Evolutionary conservation across 2,888 invertebrate species (phyloP).

Genomic region (Sympetrum striolatum): DNA sequence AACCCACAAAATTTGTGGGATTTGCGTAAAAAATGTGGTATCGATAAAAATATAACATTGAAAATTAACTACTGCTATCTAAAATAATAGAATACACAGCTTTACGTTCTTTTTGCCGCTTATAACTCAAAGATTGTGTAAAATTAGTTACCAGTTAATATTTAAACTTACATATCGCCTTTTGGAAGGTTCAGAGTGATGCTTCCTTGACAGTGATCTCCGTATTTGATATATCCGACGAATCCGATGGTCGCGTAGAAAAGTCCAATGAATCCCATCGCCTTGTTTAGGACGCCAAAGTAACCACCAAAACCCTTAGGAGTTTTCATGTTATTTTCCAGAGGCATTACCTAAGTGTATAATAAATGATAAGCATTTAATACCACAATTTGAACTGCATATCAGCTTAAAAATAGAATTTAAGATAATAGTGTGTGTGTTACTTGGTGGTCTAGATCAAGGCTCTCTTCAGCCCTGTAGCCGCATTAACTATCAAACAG

Average conservation of each 20-base stretch:
- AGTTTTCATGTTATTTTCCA: constrained; percentile 89
- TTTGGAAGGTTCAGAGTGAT: constrained; percentile 83
- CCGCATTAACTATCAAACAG: too few relatives aligned
- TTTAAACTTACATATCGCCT: constrained; percentile 62
- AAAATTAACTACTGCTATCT: too few relatives aligned
- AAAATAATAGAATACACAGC: too few relatives aligned
- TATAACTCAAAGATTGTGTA: background rate
- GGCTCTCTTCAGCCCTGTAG: too few relatives aligned
- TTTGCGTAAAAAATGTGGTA: too few relatives aligned
- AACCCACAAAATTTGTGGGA: too few relatives aligned
- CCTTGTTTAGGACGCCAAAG: constrained; percentile 81
- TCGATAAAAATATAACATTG: too few relatives aligned
- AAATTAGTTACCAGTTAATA: background rate
- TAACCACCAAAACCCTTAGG: constrained; percentile 79
- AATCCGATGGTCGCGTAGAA: constrained; percentile 82
- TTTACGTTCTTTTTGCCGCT: too few relatives aligned
- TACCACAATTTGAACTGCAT: too few relatives aligned
- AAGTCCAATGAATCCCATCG: constrained; percentile 78
- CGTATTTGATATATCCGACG: constrained; percentile 85
- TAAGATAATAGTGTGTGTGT: too few relatives aligned
- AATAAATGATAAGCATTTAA: background rate
- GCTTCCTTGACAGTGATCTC: constrained; percentile 71
- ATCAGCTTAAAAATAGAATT: too few relatives aligned
- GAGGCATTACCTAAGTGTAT: constrained; percentile 76
- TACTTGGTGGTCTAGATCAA: too few relatives aligned